Conservation (phyloP, 2,797 vertebrate species). For the Aplochiton taeniatus region DNA sequence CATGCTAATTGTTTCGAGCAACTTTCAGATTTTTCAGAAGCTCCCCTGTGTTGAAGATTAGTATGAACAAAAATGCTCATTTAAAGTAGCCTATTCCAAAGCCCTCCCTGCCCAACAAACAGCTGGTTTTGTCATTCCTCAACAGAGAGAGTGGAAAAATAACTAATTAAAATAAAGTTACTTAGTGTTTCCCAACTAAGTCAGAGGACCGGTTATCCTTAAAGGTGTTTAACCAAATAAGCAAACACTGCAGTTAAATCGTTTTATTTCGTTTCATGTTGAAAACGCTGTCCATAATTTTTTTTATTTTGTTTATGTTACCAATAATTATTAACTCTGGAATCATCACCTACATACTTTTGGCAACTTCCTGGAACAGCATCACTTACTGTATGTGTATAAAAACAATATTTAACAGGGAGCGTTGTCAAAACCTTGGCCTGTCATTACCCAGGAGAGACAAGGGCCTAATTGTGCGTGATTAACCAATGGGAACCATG, state of each 20-base stretch:
- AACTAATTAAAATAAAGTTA: background rate
- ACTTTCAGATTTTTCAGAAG: background rate
- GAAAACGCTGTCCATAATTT: no score
- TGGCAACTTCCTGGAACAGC: background rate
- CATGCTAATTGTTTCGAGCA: background rate
- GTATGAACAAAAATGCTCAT: conserved; percentile 20
- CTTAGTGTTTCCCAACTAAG: no score
- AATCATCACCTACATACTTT: no score
- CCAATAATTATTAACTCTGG: no score
- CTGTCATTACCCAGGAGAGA: conserved; percentile 48
- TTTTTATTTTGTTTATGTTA: no score
- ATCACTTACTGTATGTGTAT: background rate
- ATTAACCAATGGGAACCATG: conserved; percentile 39
- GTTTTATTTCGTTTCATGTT: no score
- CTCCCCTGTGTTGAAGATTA: conserved; percentile 8
- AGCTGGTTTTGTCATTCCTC: conserved; percentile 13
- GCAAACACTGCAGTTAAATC: background rate
- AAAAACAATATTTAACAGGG: background rate
- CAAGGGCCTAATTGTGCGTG: conserved; percentile 57
- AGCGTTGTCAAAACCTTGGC: background rate
- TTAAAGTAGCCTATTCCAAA: conserved; percentile 15
- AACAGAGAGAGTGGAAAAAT: background rate
- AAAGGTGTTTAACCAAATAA: background rate
- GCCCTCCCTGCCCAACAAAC: conserved; percentile 3
- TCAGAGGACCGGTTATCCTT: no score